Base-by-base conservation (phyloP, 1,140 invertebrate genomes). In the Eubasilissa regina region DNA sequence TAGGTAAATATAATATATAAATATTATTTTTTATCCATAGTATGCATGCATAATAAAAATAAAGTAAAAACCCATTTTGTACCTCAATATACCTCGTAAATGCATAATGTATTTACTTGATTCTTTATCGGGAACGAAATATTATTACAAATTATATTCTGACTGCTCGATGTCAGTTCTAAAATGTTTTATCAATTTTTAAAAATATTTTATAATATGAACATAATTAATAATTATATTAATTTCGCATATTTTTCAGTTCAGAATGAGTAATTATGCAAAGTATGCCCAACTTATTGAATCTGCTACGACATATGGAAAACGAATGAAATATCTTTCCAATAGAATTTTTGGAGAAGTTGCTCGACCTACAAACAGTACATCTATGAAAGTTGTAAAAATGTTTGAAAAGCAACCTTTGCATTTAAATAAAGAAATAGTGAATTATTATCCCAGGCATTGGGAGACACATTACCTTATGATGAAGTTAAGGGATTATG, bases 271-370 rank as follows among this genome's bases (percentile, higher is more conserved):
- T 62, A 89, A 88, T 73, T 89, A 89, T 78, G 90, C 89, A 45
- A 94, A 93, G 86, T 96, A 97, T 83, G 86, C 91, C 6, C 88
- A 94, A 70, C 86, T 97, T 43, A 90, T 92, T 13, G 93, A 94
- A 82, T 87, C 91, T 15, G 87, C 91, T 0, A 95, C 94, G 0
- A 93, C 91, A 81, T 99, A 98, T 87, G 94, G 95, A 0, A 91
- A 90, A 8, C 91, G 95, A 15, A 98, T 99, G 96, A 94, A 94
- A 82, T 91, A 93, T 56, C 89, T 99, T 19, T 96, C 96, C 66
- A 95, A 96, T 83, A 90, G 93, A 83, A 98, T 99, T 83, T 99
- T 99, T 88, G 94, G 94, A 0, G 97, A 99, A 90, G 94, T 97
- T 12, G 90, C 92, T 0, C 91, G 95, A 79, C 92, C 93, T 0